Base-by-base conservation (phyloP, 2,113 vertebrate species). In the Helogale parvula region DNA sequence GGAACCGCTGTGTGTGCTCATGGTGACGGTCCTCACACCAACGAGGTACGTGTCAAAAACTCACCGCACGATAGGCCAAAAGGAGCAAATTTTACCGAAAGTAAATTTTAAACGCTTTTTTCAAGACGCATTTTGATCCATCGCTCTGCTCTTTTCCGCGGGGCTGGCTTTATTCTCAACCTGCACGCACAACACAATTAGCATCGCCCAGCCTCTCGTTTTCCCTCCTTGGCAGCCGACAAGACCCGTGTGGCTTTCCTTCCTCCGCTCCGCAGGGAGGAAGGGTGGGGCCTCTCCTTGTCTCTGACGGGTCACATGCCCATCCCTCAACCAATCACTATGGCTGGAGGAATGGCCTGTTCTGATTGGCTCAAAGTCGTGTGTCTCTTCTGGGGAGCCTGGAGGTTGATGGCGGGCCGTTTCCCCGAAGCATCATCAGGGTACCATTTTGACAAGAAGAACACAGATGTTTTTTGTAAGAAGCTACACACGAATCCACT, bases 11-110 rank as follows among this genome's bases (percentile, higher is more conserved):
- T 84, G 10, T 5, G 4, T 41, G 68, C 81, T 29, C 19, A 25
- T 0, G 0, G 19, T 13, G 17, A 31, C 0, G 0, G 19, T 0
- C 12, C 11, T 19, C 25, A 69, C 14, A 1, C 2, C 10, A 47
- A 23, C 52, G 11, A 4, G 2, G 12, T 25, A 5, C 38, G 4
- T 23, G 15, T 38, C 35, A 65, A 41, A 47, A 50, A 19, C 17
- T 60, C 66, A 52, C 0, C 35, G 33, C 35, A 1, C 35, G 13
- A 3, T 3, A 13, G 7, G 6, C 29, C 89, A 25, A 16, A 52
- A 35, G 41, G 29, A 19, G 41, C 13, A 47, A 4, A 13, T 17
- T 3, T 29, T 27, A 63, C n/a, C 17, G 45, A 57, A 29, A 23
- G 27, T 21, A 21, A 35, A 41, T 29, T 90, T 27, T 60, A 2